Evolutionary conservation across 2,113 vertebrate genomes (phyloP).

Genomic region (Semnopithecus entellus): DNA sequence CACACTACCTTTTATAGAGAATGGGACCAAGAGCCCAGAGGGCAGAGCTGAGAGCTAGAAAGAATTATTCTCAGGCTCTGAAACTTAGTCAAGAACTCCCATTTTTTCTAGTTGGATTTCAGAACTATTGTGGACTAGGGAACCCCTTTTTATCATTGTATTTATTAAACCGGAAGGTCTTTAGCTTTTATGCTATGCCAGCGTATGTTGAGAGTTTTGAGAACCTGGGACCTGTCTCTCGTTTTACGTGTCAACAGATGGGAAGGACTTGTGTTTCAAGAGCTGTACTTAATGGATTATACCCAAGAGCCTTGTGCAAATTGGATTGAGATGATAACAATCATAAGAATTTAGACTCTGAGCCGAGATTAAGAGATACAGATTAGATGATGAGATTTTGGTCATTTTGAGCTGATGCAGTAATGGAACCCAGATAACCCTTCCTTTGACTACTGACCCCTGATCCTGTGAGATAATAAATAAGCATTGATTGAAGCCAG

Average conservation of each 20-base stretch:
- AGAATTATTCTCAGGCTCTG: background rate
- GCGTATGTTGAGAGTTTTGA: background rate
- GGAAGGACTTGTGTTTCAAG: background rate
- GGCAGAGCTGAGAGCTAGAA: background rate
- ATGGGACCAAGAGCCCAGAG: background rate
- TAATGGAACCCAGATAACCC: background rate
- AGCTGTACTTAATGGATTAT: background rate
- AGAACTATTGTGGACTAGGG: fast-evolving
- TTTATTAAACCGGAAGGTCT: background rate
- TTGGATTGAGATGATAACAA: background rate
- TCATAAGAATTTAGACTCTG: background rate
- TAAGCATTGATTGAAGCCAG: background rate
- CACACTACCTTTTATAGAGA: background rate
- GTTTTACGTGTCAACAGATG: background rate
- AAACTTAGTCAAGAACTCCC: background rate
- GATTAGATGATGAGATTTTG: background rate
- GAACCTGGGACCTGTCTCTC: background rate
- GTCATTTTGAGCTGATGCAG: background rate
- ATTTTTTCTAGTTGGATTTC: background rate
- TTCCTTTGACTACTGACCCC: background rate
- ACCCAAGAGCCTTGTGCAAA: background rate
- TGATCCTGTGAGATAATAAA: background rate
- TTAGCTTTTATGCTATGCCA: background rate
- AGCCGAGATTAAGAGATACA: background rate
- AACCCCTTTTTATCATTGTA: background rate